A percentile compares a stretch with the other conserved stretches of the same genome.
phyloP scores from a whole-genome alignment of 1,140 invertebrate species.

The Cyrtorhinus lividipennis region DNA sequence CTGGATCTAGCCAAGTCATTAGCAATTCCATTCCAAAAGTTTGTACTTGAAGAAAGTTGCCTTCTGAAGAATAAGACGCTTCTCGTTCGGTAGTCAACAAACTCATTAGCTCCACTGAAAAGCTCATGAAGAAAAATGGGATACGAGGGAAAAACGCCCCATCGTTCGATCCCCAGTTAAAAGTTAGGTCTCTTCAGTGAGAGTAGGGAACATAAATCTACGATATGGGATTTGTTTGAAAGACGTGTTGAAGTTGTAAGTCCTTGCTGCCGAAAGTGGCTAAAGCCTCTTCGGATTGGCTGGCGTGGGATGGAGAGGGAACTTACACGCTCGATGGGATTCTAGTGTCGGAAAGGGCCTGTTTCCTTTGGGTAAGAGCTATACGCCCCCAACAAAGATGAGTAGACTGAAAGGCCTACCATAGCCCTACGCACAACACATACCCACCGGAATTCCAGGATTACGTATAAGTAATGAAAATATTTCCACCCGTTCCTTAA shows the following conservation, averaged over 20 bases:
- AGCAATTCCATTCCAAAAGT: too few relatives aligned
- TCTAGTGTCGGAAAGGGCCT: neutral
- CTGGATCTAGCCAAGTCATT: too few relatives aligned
- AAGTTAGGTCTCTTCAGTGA: neutral
- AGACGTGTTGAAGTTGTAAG: constrained; percentile 8
- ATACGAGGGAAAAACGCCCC: too few relatives aligned
- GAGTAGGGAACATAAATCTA: constrained; percentile 1
- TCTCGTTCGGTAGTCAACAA: too few relatives aligned
- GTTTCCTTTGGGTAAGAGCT: neutral
- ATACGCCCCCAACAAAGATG: neutral
- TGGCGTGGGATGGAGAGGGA: neutral
- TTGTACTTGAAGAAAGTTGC: too few relatives aligned
- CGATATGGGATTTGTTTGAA: constrained; percentile 9
- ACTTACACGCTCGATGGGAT: neutral
- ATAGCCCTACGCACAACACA: too few relatives aligned
- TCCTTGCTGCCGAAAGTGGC: neutral
- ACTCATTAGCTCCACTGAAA: too few relatives aligned
- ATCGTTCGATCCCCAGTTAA: constrained; percentile 8
- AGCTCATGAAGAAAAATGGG: too few relatives aligned
- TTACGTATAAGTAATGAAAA: constrained; percentile 10
- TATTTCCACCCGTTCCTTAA: constrained; percentile 2
- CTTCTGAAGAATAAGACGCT: too few relatives aligned
- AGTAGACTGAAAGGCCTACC: neutral
- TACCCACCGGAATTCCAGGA: neutral
- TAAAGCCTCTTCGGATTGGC: constrained; percentile 2